Evolutionary conservation across 2,797 vertebrate genomes (phyloP).

Genomic region (Microtus obscurus): DNA sequence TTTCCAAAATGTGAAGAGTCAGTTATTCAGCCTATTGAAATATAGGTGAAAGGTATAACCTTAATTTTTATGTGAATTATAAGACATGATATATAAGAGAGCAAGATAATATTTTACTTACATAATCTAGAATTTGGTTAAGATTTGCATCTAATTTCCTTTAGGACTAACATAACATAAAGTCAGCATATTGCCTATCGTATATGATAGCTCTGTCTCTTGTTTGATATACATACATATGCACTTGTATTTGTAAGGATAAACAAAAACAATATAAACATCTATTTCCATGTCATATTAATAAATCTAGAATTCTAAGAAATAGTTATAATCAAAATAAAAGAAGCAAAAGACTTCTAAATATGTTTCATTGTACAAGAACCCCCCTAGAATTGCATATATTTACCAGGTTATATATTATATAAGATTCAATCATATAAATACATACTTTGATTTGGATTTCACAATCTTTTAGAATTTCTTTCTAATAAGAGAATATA

Average conservation of each 20-base stretch:
- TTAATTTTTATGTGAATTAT: constrained; percentile 71
- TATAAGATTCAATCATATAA: background rate
- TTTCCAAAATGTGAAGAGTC: constrained; percentile 60
- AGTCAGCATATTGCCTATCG: background rate
- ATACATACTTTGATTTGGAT: background rate
- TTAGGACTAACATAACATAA: constrained; percentile 50
- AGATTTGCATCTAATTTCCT: constrained; percentile 28
- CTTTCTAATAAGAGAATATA: constrained; percentile 55
- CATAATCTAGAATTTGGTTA: constrained; percentile 23
- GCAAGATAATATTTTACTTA: constrained; percentile 76
- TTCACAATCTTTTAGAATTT: constrained; percentile 62
- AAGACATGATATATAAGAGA: constrained; percentile 55
- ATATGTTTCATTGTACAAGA: constrained; percentile 63
- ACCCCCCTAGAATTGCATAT: constrained; percentile 31
- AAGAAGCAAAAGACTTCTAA: constrained; percentile 69
- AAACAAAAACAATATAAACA: background rate
- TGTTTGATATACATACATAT: background rate
- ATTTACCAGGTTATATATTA: background rate
- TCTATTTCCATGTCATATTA: background rate
- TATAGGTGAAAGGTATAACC: constrained; percentile 70
- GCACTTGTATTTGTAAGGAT: background rate
- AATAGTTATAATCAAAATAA: constrained; percentile 66
- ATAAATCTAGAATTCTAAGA: constrained; percentile 64
- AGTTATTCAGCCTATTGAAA: constrained; percentile 52
- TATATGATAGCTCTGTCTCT: accelerated